Conservation (phyloP, 1,140 invertebrate species). For the Diuraphis noxia region DNA sequence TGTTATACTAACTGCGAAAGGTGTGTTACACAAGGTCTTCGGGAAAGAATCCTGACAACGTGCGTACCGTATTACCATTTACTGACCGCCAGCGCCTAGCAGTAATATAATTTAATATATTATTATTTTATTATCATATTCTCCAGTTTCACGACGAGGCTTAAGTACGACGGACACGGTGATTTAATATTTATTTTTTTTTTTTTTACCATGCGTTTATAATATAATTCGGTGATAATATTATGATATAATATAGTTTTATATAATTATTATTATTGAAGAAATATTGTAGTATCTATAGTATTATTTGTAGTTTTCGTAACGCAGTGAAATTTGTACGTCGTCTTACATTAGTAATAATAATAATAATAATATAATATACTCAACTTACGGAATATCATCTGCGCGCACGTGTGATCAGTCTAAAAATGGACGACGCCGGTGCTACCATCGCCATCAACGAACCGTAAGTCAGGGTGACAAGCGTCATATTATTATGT, state of each 20-base stretch:
- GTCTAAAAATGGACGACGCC: background rate
- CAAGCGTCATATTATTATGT: background rate
- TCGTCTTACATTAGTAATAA: background rate
- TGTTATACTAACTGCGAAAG: background rate
- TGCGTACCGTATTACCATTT: background rate
- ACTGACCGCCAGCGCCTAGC: background rate
- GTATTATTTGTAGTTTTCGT: background rate
- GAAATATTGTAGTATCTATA: background rate
- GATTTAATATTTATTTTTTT: background rate
- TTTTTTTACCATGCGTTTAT: background rate
- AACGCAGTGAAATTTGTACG: background rate
- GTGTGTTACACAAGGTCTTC: background rate
- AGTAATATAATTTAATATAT: background rate
- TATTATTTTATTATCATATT: background rate
- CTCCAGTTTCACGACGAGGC: background rate
- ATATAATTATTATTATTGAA: background rate
- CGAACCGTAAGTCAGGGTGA: background rate
- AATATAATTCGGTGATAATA: background rate
- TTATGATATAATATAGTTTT: too few species aligned
- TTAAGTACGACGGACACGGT: background rate
- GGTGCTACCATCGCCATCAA: background rate
- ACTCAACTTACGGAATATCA: background rate
- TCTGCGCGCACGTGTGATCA: background rate
- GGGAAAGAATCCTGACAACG: background rate
- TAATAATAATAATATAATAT: background rate